Base-by-base conservation (phyloP, 2,888 invertebrate species). In the Drosophila falleni region DNA sequence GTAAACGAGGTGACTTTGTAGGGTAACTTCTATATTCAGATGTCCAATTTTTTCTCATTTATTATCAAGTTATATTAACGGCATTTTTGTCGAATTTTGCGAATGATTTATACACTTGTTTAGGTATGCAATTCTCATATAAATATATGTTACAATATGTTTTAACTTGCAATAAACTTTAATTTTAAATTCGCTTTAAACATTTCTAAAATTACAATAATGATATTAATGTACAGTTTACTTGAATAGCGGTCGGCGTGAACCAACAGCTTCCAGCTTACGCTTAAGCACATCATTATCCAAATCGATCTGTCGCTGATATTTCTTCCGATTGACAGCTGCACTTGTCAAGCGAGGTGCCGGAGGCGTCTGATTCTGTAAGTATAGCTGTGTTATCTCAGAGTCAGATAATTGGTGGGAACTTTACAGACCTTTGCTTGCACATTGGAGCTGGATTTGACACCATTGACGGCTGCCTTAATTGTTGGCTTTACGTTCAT, bases 271-370 rank as follows among this genome's bases (percentile, higher is more conserved):
- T 44, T 92, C 91, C 61, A 93, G 83, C 69, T 93, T 93, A 31
- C 89, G 88, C 64, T 91, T 91, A 0, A 93, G 73, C 37, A 94
- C 93, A 93, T 94, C 93, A 84, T 95, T 95, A 46, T 95, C 95
- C 63, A 94, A 92, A 76, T 94, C 94, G 23, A 95, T 94, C 89
- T 94, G 93, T 42, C 93, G 92, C 85, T 95, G 94, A 80, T 93
- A 93, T 53, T 93, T 93, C 80, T 93, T 94, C 44, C 95, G 93
- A 56, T 93, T 93, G 0, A 94, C 91, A 0, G 94, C 94, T 0
- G 94, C 94, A 0, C 93, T 92, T 0, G 90, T 74, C 31, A 76
- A 50, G 15, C 86, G 79, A 0, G 83, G 72, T 0, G 67, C 75
- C 0, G 74, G 59, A 11, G 77, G 74, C n/a, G 35, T 29, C 37